Evolutionary conservation across 2,113 vertebrate species (phyloP), one percentile per base, ranked within the genome.

Genomic region (Strix uralensis): DNA sequence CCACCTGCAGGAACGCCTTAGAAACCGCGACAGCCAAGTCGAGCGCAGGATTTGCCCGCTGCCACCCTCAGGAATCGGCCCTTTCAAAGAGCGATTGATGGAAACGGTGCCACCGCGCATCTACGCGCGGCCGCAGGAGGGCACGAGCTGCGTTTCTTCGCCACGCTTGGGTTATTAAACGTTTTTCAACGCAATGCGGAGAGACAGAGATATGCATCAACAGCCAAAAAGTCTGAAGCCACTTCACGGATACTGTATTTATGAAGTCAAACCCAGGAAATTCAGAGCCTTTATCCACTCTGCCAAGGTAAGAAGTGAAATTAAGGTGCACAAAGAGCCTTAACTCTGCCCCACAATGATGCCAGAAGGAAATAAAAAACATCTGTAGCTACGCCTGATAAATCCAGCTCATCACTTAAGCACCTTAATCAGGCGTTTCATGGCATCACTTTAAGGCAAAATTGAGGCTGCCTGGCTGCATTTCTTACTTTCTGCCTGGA

Each of bases 171-270:
- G 20, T 36, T 9, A 18, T 5, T 29, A 42, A 79, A 26, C 7
- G 0, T 13, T 46, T 17, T 8, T 11, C 79, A 19, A 34, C 6
- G 14, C 34, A 8, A 49, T 1, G 18, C 0, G 3, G 29, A 51
- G 19, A 74, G 17, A 73, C 46, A n/a, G 30, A 51, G 87, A 44
- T 15, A 27, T 0, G 36, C 75, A 74, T 11, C 67, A 32, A 26
- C 32, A 61, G 46, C 46, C 55, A 12, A 9, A 44, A 34, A 26
- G 29, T 7, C 51, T 32, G 6, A 34, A 47, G 61, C 25, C 1
- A 4, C 65, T 84, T 38, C 11, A 4, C 0, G 0, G 30, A 34
- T 9, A 11, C 2, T 23, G 22, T 3, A 9, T 55, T 79, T 49
- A 63, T 36, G 5, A 38, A 67, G 26, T 21, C 46, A 86, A 80